A percentile compares a stretch with the other conserved stretches of the same genome.
These are phyloP conservation scores for Sylvilagus floridanus DNA, from an alignment of 2,797 vertebrate species.

Conservation along the genomic window DNA sequence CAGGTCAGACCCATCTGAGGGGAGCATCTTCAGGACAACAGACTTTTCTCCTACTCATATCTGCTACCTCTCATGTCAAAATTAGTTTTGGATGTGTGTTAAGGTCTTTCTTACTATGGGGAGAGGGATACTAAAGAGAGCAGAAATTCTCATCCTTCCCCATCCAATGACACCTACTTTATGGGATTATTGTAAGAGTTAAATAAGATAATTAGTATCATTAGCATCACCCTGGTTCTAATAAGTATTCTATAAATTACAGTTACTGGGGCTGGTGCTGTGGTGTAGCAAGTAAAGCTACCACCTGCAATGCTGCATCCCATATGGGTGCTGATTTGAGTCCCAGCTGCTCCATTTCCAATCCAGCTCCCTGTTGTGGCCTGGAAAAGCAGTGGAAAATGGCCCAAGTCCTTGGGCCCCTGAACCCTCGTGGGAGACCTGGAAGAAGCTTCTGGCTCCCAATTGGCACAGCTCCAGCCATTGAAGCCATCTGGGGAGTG, in stretches of 20 bases:
- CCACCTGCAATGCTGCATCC: no score
- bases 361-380: no score
- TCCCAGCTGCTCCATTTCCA: no score
- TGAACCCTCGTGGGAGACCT: no score
- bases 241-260: constrained; percentile 2
- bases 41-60: neutral
- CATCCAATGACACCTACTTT: neutral
- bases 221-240: neutral
- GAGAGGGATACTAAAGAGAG: neutral
- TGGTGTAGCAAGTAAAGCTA: no score
- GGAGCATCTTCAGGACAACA: neutral
- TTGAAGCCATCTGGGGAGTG: no score
- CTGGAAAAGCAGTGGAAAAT: no score
- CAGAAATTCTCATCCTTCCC: neutral
- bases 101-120: neutral
- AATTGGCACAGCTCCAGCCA: no score
- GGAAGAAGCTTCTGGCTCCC: no score
- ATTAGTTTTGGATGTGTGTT: neutral
- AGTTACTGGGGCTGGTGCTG: no score
- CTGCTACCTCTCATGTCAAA: neutral
- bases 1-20: neutral
- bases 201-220: constrained; percentile 40
- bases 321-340: no score
- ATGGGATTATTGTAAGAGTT: neutral
- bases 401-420: no score